Conservation (phyloP, 2,888 invertebrate genomes). For the Drosophila recens region DNA sequence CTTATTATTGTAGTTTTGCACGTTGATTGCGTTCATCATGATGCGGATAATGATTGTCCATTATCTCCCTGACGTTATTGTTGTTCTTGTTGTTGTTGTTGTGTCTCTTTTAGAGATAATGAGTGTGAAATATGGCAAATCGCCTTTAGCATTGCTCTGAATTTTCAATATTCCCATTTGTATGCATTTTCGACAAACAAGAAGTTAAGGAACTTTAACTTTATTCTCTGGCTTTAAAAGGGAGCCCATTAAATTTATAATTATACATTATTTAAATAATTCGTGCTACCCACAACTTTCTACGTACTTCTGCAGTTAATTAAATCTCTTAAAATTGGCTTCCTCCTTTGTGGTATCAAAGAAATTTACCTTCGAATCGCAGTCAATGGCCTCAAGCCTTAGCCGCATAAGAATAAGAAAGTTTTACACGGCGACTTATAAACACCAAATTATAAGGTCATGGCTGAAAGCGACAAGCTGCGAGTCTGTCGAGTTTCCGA, state of each 20-base stretch:
- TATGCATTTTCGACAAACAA: background rate
- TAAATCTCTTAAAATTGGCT: constrained; percentile 1
- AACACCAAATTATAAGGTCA: constrained; percentile 1
- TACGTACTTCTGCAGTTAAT: background rate
- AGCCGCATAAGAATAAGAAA: background rate
- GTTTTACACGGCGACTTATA: constrained; percentile 7
- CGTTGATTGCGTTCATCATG: constrained; percentile 40
- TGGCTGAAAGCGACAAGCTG: background rate
- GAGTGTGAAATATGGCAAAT: background rate
- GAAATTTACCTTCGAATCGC: background rate
- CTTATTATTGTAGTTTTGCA: constrained; percentile 39
- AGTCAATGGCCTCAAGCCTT: background rate
- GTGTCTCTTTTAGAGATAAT: background rate
- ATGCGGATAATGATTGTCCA: constrained; percentile 22
- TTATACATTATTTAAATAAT: background rate
- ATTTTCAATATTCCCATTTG: background rate
- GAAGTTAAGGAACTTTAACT: background rate
- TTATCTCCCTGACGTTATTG: constrained; percentile 8
- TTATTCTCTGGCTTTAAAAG: too few species aligned
- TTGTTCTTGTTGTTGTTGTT: background rate
- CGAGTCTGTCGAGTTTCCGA: background rate
- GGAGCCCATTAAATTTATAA: too few species aligned
- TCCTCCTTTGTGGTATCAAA: background rate
- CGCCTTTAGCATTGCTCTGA: background rate
- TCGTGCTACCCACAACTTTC: background rate